Evolutionary conservation across 2,888 invertebrate species (phyloP).

Genomic region (Sminthurides aquaticus): DNA sequence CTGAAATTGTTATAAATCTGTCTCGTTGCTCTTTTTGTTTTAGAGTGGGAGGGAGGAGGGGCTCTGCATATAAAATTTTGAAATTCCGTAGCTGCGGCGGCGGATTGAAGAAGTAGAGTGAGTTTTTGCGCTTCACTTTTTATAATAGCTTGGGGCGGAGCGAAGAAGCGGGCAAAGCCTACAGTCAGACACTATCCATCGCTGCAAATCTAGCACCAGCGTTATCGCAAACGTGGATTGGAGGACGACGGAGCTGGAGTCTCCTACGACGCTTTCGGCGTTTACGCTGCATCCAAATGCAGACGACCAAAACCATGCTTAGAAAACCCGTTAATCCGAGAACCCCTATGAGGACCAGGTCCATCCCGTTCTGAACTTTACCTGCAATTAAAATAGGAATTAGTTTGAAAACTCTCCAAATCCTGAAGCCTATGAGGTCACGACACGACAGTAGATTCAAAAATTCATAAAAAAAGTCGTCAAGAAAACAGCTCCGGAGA

Average conservation of each 20-base stretch:
- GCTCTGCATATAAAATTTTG: background rate
- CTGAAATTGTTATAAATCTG: no score
- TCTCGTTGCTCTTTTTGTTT: no score
- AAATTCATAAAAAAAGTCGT: no score
- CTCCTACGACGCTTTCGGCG: constrained; percentile 46
- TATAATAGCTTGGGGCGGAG: no score
- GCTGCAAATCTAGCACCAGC: constrained; percentile 50
- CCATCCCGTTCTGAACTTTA: constrained; percentile 35
- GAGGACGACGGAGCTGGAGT: constrained; percentile 44
- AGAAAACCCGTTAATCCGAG: constrained; percentile 51
- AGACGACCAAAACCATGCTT: constrained; percentile 48
- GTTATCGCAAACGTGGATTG: constrained; percentile 53
- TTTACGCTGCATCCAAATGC: constrained; percentile 55
- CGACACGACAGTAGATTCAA: no score
- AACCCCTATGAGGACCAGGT: constrained; percentile 50
- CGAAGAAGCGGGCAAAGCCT: background rate
- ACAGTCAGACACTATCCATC: constrained; percentile 38
- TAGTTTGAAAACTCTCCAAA: background rate
- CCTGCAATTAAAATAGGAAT: constrained; percentile 19
- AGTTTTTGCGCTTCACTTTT: no score
- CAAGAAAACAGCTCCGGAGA: no score
- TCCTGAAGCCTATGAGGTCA: no score
- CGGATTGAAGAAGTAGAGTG: no score
- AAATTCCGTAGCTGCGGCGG: background rate
- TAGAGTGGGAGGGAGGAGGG: background rate